Evolutionary conservation across 2,888 invertebrate species (phyloP).

Genomic region (Drepanosiphum platanoidis): DNA sequence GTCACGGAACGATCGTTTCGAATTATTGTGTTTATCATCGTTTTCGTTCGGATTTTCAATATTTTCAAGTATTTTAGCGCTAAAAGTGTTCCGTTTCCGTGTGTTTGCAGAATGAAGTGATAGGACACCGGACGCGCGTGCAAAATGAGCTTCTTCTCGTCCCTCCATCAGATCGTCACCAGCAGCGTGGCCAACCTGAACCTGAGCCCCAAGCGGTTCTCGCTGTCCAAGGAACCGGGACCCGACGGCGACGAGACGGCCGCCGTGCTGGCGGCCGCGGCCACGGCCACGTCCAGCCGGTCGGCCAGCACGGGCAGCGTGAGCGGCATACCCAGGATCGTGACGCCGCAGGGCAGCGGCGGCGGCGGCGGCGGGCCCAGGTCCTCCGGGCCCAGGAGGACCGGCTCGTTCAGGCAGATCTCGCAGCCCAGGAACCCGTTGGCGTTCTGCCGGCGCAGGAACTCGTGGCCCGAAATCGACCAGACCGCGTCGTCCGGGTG

Average conservation of each 20-base stretch:
- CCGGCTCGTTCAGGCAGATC: constrained; percentile 70
- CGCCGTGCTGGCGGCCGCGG: constrained; percentile 31
- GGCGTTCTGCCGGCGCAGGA: constrained; percentile 80
- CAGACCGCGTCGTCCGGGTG: constrained; percentile 85
- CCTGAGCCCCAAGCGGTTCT: constrained; percentile 79
- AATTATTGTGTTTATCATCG: no score
- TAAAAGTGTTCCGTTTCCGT: no score
- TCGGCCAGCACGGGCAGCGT: constrained; percentile 64
- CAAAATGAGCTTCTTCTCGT: constrained; percentile 86
- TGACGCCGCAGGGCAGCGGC: constrained; percentile 75
- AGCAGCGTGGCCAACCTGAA: constrained; percentile 85
- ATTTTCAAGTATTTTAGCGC: no score
- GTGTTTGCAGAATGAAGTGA: constrained; percentile 47
- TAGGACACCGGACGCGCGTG: neutral
- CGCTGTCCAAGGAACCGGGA: constrained; percentile 76
- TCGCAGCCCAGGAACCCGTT: constrained; percentile 73
- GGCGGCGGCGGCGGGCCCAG: constrained; percentile 70
- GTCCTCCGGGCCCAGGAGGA: constrained; percentile 73
- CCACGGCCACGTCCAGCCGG: constrained; percentile 58
- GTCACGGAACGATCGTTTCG: no score
- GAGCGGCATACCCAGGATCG: constrained; percentile 77
- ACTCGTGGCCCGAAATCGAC: constrained; percentile 88
- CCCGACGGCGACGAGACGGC: constrained; percentile 65
- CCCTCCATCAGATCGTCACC: constrained; percentile 85
- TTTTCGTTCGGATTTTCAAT: no score